Percentiles rank a stretch among this genome's conserved stretches.
phyloP scores from a whole-genome alignment of 2,888 invertebrate species.

The Isoperla grammatica region DNA sequence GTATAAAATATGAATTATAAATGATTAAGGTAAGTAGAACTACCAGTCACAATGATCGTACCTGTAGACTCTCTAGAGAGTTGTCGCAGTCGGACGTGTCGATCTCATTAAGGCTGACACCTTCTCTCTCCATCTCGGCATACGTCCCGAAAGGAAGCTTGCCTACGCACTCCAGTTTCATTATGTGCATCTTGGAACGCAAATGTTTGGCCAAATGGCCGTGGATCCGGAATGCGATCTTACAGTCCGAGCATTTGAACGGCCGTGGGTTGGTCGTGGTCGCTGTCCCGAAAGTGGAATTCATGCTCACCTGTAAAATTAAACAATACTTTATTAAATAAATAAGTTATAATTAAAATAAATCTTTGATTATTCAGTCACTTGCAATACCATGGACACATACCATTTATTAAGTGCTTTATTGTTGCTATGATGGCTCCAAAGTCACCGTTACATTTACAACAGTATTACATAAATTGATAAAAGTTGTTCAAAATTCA shows the following conservation, averaged over 20 bases:
- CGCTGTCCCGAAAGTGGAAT: conserved; percentile 75
- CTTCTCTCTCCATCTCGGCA: conserved; percentile 87
- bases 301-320: conserved; percentile 61
- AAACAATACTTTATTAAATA: too few species aligned
- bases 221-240: conserved; percentile 92
- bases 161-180: conserved; percentile 85
- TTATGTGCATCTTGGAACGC: conserved; percentile 92
- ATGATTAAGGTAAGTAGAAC: too few species aligned
- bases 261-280: conserved; percentile 87
- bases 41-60: too few species aligned
- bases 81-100: conserved; percentile 96
- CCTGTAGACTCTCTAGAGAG: conserved; percentile 81
- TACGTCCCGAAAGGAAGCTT: conserved; percentile 92
- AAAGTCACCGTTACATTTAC: too few species aligned
- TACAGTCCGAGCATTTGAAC: conserved; percentile 93
- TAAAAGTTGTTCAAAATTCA: too few species aligned
- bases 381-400: too few species aligned
- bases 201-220: conserved; percentile 97
- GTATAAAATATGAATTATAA: too few species aligned
- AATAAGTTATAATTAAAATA: too few species aligned
- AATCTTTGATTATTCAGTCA: too few species aligned
- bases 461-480: too few species aligned
- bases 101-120: conserved; percentile 85
- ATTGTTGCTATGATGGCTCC: too few species aligned
- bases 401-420: too few species aligned